phyloP scores from a whole-genome alignment of 2,797 vertebrate genomes.

The Helicolenus hilgendorfi region DNA sequence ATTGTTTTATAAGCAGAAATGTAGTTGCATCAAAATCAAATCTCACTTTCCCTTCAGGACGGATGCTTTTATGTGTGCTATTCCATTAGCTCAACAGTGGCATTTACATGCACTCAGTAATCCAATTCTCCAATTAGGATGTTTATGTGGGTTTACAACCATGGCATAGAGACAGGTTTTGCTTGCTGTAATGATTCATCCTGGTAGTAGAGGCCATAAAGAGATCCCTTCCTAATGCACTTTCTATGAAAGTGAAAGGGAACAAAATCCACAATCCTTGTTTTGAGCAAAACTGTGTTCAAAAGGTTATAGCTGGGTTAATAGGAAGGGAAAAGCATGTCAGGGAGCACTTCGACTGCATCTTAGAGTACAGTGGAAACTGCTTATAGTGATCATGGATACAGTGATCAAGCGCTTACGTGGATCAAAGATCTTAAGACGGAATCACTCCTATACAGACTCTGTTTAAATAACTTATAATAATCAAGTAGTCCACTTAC shows the following conservation, averaged over 20 bases:
- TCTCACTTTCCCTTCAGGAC: not conserved
- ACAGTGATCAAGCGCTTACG: too few species aligned
- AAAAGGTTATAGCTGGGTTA: not conserved
- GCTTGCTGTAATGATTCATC: not conserved
- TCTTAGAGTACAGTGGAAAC: not conserved
- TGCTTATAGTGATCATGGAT: too few species aligned
- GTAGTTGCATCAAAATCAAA: not conserved
- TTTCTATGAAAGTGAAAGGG: not conserved
- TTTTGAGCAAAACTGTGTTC: not conserved
- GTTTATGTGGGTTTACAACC: not conserved
- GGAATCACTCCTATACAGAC: too few species aligned
- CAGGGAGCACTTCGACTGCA: not conserved
- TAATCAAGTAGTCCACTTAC: too few species aligned
- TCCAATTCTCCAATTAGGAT: not conserved
- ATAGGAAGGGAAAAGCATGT: not conserved
- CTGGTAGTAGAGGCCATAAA: not conserved
- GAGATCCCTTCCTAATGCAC: not conserved
- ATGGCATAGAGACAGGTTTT: not conserved
- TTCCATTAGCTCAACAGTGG: conserved; percentile 1
- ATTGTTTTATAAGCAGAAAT: not conserved
- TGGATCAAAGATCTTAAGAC: not conserved
- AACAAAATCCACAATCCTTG: not conserved
- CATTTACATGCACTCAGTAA: conserved; percentile 1
- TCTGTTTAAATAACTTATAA: too few species aligned
- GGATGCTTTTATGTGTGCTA: not conserved